These are phyloP conservation scores for Myodes glareolus DNA, from an alignment of 2,113 vertebrate species.

Conservation along the genomic window DNA sequence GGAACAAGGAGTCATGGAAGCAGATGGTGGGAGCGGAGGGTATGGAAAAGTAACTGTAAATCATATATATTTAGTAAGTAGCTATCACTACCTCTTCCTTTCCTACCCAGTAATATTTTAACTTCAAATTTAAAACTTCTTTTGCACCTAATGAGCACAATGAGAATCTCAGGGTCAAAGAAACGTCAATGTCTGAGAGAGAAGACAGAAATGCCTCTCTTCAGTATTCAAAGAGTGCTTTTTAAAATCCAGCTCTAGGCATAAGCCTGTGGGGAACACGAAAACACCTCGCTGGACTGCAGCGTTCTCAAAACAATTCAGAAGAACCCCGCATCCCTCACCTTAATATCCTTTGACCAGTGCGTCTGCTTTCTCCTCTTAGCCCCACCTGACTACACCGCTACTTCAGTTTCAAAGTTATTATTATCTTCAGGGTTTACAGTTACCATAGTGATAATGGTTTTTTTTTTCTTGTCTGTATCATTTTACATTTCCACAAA, in stretches of 20 bases:
- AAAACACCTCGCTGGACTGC: neutral
- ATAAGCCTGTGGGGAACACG: neutral
- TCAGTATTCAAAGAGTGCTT: neutral
- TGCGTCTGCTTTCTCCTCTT: neutral
- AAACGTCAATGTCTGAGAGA: neutral
- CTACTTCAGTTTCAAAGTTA: conserved; percentile 41
- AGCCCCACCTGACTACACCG: neutral
- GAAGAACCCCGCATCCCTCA: neutral
- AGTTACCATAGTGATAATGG: conserved; percentile 51
- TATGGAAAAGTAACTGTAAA: neutral
- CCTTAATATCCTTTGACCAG: neutral
- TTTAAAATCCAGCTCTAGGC: neutral
- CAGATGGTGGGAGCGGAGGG: too few relatives aligned
- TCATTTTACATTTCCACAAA: conserved; percentile 57
- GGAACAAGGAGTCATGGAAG: accelerated
- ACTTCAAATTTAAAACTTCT: neutral
- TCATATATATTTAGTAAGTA: neutral
- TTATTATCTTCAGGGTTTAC: conserved; percentile 34
- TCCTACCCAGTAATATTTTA: neutral
- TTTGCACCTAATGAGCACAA: neutral
- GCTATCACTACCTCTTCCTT: neutral
- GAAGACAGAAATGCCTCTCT: neutral
- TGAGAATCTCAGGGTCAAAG: neutral
- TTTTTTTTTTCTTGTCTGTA: neutral
- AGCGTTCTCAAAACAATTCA: neutral